A percentile compares a stretch with the other conserved stretches of the same genome.
Evolutionary conservation across 2,113 vertebrate genomes (phyloP).

Genomic region (Nannobrachium achirus): DNA sequence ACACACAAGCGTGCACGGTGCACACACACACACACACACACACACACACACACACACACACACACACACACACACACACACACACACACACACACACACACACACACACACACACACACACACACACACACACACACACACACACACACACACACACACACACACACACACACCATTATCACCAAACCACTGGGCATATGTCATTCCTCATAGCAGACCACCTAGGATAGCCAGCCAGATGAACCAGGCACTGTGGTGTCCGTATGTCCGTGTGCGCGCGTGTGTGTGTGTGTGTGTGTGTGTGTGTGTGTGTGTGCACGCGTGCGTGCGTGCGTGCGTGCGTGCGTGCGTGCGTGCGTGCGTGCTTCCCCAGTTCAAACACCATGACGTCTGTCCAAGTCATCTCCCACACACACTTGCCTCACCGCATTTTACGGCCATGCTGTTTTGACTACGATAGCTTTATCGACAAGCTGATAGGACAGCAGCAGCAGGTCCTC

Average conservation of each 20-base stretch:
- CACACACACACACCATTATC: conserved; percentile 52
- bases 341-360: background rate
- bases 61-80: background rate
- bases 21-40: conserved; percentile 25
- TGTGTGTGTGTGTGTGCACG: conserved; percentile 3
- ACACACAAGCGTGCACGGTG: conserved; percentile 19
- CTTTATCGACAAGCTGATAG: conserved; percentile 60
- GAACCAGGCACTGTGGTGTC: conserved; percentile 30
- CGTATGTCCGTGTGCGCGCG: conserved; percentile 45
- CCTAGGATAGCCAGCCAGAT: conserved; percentile 50
- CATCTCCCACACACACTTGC: conserved; percentile 42
- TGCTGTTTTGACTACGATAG: conserved; percentile 60
- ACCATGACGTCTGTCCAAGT: conserved; percentile 54
- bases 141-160: conserved; percentile 19
- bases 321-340: background rate
- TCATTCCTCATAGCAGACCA: conserved; percentile 63
- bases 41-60: conserved; percentile 3
- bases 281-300: conserved; percentile 38
- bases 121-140: conserved; percentile 19
- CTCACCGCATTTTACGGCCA: conserved; percentile 43
- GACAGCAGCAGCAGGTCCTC: conserved; percentile 16
- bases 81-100: conserved; percentile 10
- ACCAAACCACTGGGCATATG: conserved; percentile 54
- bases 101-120: conserved; percentile 19
- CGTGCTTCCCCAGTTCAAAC: conserved; percentile 31